These are phyloP conservation scores for Glareola pratincola DNA, from an alignment of 2,113 vertebrate genomes.

Conservation along the genomic window DNA sequence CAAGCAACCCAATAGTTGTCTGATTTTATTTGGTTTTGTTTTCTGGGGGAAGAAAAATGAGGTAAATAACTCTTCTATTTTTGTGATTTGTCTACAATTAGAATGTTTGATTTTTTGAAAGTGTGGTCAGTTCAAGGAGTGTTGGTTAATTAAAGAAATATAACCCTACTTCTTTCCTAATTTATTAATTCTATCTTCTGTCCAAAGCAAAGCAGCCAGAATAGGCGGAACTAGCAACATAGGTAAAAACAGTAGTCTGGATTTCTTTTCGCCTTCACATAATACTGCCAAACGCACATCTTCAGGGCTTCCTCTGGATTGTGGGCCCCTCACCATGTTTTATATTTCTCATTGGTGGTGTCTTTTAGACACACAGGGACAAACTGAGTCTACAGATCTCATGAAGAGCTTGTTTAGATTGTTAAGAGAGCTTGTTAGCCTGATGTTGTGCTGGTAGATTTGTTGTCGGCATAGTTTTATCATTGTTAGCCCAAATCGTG, in stretches of 20 bases:
- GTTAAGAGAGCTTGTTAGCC: neutral
- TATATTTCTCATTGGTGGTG: neutral
- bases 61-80: neutral
- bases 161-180: neutral
- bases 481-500: rapidly evolving
- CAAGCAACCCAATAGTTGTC: neutral
- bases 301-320: neutral
- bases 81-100: neutral
- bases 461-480: neutral
- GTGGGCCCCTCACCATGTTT: neutral
- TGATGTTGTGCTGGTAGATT: neutral
- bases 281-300: neutral
- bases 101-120: neutral
- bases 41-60: neutral
- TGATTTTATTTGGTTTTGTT: neutral
- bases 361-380: neutral
- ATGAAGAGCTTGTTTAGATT: neutral
- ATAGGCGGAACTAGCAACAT: neutral
- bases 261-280: neutral
- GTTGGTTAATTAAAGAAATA: neutral
- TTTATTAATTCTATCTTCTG: neutral
- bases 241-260: neutral
- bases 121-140: neutral
- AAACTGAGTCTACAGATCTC: neutral
- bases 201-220: neutral